These are phyloP conservation scores for Mobula birostris DNA, from an alignment of 2,113 vertebrate genomes.

Conservation along the genomic window DNA sequence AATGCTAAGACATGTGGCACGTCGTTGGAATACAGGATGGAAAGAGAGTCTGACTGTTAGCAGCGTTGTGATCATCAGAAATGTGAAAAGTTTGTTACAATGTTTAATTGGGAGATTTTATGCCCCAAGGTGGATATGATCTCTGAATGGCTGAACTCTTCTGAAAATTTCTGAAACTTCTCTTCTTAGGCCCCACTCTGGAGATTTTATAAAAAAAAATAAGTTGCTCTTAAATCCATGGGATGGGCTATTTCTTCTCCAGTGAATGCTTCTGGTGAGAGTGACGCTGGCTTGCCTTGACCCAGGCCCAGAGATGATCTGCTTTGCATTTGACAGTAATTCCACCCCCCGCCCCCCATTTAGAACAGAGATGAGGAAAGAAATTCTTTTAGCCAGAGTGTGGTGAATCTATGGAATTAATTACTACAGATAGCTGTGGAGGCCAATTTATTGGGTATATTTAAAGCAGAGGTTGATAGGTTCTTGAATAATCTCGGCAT, in stretches of 20 bases:
- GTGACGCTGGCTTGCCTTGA: background rate
- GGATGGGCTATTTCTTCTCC: background rate
- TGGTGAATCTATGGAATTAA: no score
- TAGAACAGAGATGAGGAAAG: no score
- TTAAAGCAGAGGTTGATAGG: no score
- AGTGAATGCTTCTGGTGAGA: background rate
- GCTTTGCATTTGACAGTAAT: background rate
- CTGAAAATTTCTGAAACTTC: background rate
- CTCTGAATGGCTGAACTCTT: background rate
- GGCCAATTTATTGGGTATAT: no score
- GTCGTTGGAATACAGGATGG: background rate
- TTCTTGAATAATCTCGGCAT: no score
- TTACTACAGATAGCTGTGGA: no score
- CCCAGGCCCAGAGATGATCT: background rate
- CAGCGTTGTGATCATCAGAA: background rate
- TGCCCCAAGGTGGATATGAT: background rate
- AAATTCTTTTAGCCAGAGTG: no score
- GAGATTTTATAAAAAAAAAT: background rate
- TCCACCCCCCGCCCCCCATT: no score
- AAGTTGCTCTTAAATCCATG: background rate
- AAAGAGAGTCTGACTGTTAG: background rate
- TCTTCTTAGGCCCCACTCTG: background rate
- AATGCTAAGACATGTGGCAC: slow-evolving; percentile 13
- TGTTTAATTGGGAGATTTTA: background rate
- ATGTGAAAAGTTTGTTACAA: background rate